Evolutionary conservation across 2,888 invertebrate species (phyloP), one percentile per base, ranked within the genome.

Genomic region (Lycophotia porphyrea): DNA sequence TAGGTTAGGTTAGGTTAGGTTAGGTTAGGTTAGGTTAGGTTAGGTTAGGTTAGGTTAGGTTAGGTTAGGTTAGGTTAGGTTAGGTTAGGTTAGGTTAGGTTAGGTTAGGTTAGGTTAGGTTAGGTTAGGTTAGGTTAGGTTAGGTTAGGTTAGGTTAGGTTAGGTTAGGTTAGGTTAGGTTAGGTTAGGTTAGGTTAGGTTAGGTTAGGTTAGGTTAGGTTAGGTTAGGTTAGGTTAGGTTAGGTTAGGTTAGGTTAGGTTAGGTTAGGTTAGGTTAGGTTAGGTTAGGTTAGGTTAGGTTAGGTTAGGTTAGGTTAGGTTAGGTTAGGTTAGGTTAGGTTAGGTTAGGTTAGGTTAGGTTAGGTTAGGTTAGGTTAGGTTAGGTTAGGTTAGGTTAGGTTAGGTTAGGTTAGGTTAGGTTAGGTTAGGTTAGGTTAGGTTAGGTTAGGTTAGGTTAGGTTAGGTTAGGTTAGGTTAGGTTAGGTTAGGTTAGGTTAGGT

Each of bases 201-300:
- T 78, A 81, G 86, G 84, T 82, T 81, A 83, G 84, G 85, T 80
- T 84, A 82, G 84, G 82, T 82, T 81, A 81, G 80, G 81, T 79
- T 81, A 84, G 81, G 82, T 82, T 84, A 81, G 84, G 82, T 84
- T 82, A 81, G 82, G 82, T 81, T 84, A 82, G 82, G 81, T 84
- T 82, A 80, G 85, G 82, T 84, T 79, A 15, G 82, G 84, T 82
- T 85, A 79, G 83, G 83, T 80, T 80, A 80, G 83, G 80, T 80
- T 80, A 80, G 83, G 84, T 81, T 82, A 82, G 82, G 82, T 81
- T 82, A 81, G 84, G 82, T 82, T 81, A 80, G 81, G 82, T 80
- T 82, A 81, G 82, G 81, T 82, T 81, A 76, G 79, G 79, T 81
- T 82, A 78, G 82, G 81, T 72, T 72, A 58, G 72, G 72, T 55